These are phyloP conservation scores for Triplophysa dalaica DNA, from an alignment of 2,113 vertebrate genomes.

Conservation along the genomic window DNA sequence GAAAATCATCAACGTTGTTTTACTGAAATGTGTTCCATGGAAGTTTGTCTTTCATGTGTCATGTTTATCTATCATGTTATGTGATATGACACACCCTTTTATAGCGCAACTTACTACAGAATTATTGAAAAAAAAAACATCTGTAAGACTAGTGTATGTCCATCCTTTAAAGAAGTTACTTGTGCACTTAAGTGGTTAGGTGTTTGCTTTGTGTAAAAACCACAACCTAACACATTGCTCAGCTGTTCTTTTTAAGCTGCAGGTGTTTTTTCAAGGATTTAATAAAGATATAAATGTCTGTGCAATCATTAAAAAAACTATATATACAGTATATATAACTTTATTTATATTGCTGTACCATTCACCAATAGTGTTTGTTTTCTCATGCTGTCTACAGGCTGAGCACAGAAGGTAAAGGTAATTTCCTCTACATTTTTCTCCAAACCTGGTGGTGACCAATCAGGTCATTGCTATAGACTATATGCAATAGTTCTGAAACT, in stretches of 20 bases:
- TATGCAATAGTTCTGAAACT: slow-evolving; percentile 18
- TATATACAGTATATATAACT: too few relatives aligned
- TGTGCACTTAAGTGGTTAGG: slow-evolving; percentile 10
- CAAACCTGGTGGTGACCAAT: slow-evolving; percentile 34
- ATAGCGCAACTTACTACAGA: too few relatives aligned
- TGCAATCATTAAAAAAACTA: too few relatives aligned
- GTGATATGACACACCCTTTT: too few relatives aligned
- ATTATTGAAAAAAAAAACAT: too few relatives aligned
- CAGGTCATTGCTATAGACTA: slow-evolving; percentile 27
- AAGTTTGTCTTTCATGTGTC: too few relatives aligned
- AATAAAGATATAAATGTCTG: not conserved
- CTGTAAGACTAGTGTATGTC: too few relatives aligned
- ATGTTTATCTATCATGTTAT: too few relatives aligned
- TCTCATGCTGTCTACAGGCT: not conserved
- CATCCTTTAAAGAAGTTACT: not conserved
- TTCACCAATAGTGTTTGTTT: not conserved
- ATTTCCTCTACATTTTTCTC: not conserved
- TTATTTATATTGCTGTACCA: not conserved
- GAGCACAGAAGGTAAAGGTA: not conserved
- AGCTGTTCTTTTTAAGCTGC: not conserved
- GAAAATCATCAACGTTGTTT: not conserved
- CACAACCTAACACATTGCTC: slow-evolving; percentile 14
- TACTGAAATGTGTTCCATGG: too few relatives aligned
- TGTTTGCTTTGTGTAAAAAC: slow-evolving; percentile 9
- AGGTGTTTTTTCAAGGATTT: not conserved